Evolutionary conservation across 2,113 vertebrate species (phyloP).

Genomic region (Neopipo cinnamomea): DNA sequence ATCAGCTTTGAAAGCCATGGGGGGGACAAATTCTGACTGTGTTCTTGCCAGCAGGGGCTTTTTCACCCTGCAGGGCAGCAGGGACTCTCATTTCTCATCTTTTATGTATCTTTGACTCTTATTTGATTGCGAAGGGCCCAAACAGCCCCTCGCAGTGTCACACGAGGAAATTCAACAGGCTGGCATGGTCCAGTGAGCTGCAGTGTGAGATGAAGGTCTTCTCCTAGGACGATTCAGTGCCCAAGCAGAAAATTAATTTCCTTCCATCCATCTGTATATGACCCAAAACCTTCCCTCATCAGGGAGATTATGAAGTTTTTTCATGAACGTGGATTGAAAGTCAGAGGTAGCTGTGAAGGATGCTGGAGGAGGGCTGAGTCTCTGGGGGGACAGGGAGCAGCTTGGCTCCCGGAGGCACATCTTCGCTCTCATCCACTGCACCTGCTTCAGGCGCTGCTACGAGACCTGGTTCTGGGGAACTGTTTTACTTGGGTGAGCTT

Average conservation of each 20-base stretch:
- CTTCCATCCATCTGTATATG: constrained; percentile 54
- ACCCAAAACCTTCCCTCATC: constrained; percentile 33
- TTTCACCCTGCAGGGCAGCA: not conserved
- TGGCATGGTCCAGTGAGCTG: not conserved
- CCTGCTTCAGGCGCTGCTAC: not conserved
- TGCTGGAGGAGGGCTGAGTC: not conserved
- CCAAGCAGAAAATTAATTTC: constrained; percentile 65
- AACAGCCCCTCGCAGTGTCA: not conserved
- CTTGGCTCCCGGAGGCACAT: not conserved
- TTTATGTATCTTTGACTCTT: not conserved
- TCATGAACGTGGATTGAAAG: not conserved
- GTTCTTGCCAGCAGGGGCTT: rapidly evolving
- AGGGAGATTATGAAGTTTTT: constrained; percentile 10
- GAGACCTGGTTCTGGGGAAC: not conserved
- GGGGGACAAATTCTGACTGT: not conserved
- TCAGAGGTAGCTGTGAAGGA: constrained; percentile 3
- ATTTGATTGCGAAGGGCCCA: not conserved
- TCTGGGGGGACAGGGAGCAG: not conserved
- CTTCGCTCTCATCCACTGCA: not conserved
- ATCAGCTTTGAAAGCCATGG: not conserved
- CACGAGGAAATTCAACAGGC: constrained; percentile 23
- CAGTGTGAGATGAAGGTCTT: constrained; percentile 57
- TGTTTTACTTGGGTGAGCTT: not conserved
- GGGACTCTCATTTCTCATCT: not conserved
- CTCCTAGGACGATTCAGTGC: constrained; percentile 51